Percentiles rank a stretch among this genome's conserved stretches.
These are phyloP conservation scores for Trinorchestia longiramus DNA, from an alignment of 1,140 invertebrate species.

Conservation along the genomic window DNA sequence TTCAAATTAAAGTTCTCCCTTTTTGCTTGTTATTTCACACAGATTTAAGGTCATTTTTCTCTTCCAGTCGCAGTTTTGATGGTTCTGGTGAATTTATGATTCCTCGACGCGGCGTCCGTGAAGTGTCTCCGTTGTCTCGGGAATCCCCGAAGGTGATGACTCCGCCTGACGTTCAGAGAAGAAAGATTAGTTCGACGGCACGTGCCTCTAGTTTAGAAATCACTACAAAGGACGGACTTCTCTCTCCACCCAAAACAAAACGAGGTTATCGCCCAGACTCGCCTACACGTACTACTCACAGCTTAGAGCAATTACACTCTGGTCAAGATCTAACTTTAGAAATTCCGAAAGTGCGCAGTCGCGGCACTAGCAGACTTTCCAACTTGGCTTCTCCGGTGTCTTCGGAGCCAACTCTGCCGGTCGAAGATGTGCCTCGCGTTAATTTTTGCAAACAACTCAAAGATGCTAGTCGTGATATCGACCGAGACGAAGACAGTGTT, in stretches of 20 bases:
- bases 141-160: conserved; percentile 23
- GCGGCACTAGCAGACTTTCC: background rate
- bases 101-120: background rate
- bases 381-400: conserved; percentile 58
- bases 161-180: background rate
- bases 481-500: conserved; percentile 13
- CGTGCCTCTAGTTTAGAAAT: conserved; percentile 60
- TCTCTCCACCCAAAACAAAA: conserved; percentile 57
- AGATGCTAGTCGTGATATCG: conserved; percentile 23
- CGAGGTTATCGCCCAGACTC: background rate
- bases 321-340: conserved; percentile 59
- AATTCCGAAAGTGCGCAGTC: conserved; percentile 51
- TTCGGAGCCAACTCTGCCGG: conserved; percentile 59
- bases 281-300: conserved; percentile 41
- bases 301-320: conserved; percentile 60
- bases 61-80: conserved; percentile 2
- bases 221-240: conserved; percentile 59
- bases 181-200: background rate
- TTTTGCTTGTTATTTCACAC: background rate
- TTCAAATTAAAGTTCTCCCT: background rate
- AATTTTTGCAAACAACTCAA: conserved; percentile 59
- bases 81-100: conserved; percentile 10
- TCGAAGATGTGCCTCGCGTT: conserved; percentile 59
- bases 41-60: background rate
- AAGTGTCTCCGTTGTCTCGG: conserved; percentile 19